phyloP scores from a whole-genome alignment of 2,888 invertebrate genomes.

The Enchytraeus crypticus region DNA sequence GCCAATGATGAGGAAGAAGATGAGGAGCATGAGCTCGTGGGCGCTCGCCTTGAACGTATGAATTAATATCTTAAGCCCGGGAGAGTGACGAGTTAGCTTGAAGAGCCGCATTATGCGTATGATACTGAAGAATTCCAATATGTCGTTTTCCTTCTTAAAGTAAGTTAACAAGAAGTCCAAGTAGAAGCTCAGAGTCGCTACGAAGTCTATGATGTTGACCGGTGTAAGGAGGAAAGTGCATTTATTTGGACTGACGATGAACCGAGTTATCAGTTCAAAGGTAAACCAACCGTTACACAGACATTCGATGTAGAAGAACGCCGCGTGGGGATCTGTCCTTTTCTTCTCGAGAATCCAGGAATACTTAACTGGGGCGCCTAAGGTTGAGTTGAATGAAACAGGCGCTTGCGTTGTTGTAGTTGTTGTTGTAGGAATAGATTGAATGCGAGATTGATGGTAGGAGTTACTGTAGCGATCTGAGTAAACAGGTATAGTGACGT shows the following conservation, averaged over 20 bases:
- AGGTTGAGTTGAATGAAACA: not conserved
- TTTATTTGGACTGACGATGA: conserved; percentile 11
- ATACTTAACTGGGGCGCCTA: not conserved
- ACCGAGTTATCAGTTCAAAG: conserved; percentile 13
- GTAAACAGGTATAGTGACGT: conserved; percentile 32
- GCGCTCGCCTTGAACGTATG: too few relatives aligned
- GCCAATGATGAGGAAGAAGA: too few relatives aligned
- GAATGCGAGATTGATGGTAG: too few relatives aligned
- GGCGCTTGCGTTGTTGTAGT: too few relatives aligned
- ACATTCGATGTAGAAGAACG: conserved; percentile 18
- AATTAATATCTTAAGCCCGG: too few relatives aligned
- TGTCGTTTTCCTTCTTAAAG: conserved; percentile 13
- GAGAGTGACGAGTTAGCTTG: too few relatives aligned
- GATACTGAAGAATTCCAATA: conserved; percentile 15
- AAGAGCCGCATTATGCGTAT: too few relatives aligned
- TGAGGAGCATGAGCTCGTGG: too few relatives aligned
- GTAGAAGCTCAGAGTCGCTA: conserved; percentile 15
- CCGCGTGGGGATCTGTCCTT: conserved; percentile 9
- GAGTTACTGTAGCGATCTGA: not conserved
- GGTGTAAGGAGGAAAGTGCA: conserved; percentile 10
- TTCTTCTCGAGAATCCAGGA: conserved; percentile 7
- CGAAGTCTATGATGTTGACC: conserved; percentile 15
- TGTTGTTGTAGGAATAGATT: too few relatives aligned
- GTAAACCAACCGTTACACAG: conserved; percentile 16
- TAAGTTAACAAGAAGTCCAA: conserved; percentile 10